Evolutionary conservation across 2,888 invertebrate species (phyloP).

Genomic region (Conomelus anceps): DNA sequence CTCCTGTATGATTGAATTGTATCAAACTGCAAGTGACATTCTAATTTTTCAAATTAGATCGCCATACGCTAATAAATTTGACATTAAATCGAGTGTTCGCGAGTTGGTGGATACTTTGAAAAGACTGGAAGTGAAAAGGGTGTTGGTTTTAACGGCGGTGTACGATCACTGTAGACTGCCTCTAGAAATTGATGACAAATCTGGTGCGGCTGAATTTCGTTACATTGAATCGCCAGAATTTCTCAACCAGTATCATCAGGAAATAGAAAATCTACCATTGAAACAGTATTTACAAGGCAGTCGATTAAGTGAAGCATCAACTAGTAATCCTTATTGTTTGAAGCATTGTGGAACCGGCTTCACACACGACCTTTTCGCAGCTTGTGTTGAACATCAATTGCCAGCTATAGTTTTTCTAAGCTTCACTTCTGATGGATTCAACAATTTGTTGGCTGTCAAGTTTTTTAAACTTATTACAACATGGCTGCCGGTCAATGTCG

Average conservation of each 20-base stretch:
- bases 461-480: not conserved
- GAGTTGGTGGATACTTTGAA: not conserved
- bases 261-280: not conserved
- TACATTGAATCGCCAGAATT: not conserved
- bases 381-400: not conserved
- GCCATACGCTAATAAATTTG: not conserved
- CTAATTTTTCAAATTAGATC: not conserved
- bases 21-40: not conserved
- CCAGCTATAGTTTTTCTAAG: not conserved
- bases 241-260: not conserved
- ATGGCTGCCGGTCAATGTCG: not conserved
- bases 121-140: not conserved
- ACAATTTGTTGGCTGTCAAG: not conserved
- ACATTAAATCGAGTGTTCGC: not conserved
- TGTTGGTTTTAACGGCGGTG: not conserved
- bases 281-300: not conserved
- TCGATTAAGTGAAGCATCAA: not conserved
- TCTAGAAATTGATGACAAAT: not conserved
- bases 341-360: not conserved
- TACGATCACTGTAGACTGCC: not conserved
- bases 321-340: not conserved
- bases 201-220: not conserved
- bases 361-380: not conserved
- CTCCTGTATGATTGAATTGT: not conserved
- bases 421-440: not conserved